Evolutionary conservation across 2,113 vertebrate genomes (phyloP), one percentile per base, ranked within the genome.

Genomic region (Axis porcinus): DNA sequence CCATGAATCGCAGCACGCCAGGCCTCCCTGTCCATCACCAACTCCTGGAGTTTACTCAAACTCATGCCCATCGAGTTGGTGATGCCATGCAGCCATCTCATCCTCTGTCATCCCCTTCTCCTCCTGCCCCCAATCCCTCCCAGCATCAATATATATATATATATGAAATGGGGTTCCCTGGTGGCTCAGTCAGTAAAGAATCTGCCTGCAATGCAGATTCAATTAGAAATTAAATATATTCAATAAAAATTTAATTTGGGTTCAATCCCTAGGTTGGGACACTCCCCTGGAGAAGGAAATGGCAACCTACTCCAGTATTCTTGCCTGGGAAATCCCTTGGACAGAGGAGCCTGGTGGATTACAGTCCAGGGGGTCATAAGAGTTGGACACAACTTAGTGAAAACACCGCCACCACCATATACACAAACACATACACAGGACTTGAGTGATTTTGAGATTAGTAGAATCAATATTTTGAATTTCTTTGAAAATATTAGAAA

Each of bases 401-500:
- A 23, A 40, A 74, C 5, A 43, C 36, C 70, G 7, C 70, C 36
- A 25, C 5, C 21, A 74, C 11, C 70, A 40, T 43, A 14, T 15
- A 27, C 7, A 30, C 5, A 62, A 13, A 60, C 15, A 93, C 19
- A 60, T 17, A 52, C 70, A 67, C 19, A 52, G 14, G 17, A 79
- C n/a, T 12, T 50, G 87, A 81, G 55, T n/a, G 67, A 58, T 78
- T 62, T 81, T 84, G 70, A 94, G 28, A 84, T 95, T 43, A 95
- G 50, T 84, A 60, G 6, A 27, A 25, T 70, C 19, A 85, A 40
- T 84, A 47, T 78, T 87, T 94, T 83, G 6, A 95, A 58, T 60
- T 91, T 55, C 45, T 76, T 97, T 88, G 23, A 91, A 79, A 93
- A 78, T 89, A 54, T 47, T 94, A 60, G n/a, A 36, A 85, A 96